These are phyloP conservation scores for Zaprionus taronus DNA, from an alignment of 1,140 invertebrate genomes.

Conservation along the genomic window DNA sequence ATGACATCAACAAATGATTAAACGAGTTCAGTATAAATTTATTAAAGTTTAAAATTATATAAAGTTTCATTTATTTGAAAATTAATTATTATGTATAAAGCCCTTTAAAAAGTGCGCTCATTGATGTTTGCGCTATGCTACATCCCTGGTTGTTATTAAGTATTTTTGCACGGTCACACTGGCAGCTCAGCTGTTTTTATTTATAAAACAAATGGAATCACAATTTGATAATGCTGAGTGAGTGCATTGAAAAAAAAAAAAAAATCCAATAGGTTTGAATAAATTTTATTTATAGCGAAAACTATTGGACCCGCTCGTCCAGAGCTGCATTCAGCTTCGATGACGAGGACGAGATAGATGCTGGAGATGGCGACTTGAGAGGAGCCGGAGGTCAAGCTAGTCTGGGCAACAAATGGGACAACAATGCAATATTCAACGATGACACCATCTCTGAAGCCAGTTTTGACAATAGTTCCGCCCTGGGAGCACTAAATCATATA, in stretches of 20 bases:
- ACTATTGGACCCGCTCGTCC: slow-evolving; percentile 81
- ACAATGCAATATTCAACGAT: slow-evolving; percentile 73
- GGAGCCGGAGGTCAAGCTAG: slow-evolving; percentile 8
- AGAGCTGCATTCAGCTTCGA: slow-evolving; percentile 81
- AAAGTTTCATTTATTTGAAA: neutral
- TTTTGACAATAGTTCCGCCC: slow-evolving; percentile 63
- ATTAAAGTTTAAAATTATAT: no score
- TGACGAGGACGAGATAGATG: slow-evolving; percentile 69
- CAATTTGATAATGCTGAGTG: slow-evolving; percentile 50
- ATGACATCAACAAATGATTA: neutral
- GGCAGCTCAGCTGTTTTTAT: slow-evolving; percentile 11
- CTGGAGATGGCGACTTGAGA: slow-evolving; percentile 19
- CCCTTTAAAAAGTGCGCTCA: neutral
- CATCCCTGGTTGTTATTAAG: neutral
- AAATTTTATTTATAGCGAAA: slow-evolving; percentile 52
- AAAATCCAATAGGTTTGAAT: neutral
- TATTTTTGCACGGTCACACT: slow-evolving; percentile 21
- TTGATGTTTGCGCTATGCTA: neutral
- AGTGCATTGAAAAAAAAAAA: neutral
- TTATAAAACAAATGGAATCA: slow-evolving; percentile 39
- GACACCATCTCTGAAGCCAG: slow-evolving; percentile 78
- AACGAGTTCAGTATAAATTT: neutral
- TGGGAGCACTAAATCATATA: slow-evolving; percentile 53
- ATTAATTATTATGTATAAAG: neutral
- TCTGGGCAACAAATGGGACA: slow-evolving; percentile 36